Percentiles rank a stretch among this genome's conserved stretches.
Conservation (phyloP, 2,888 invertebrate species). For the Zhuqinia jingwanae region DNA sequence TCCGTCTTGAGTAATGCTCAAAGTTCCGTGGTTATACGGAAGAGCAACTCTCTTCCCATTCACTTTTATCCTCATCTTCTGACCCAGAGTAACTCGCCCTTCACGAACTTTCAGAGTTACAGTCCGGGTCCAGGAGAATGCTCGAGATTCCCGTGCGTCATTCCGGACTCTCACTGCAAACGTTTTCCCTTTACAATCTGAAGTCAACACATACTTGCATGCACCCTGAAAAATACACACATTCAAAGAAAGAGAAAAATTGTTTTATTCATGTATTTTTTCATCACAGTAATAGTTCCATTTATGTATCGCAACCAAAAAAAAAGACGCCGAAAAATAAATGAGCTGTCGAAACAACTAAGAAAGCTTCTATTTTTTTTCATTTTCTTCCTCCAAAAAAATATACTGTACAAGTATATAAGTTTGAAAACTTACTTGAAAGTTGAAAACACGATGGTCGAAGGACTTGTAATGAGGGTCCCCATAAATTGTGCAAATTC, state of each 20-base stretch:
- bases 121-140: conserved; percentile 95
- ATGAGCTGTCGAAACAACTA: conserved; percentile 37
- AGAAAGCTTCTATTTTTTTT: conserved; percentile 43
- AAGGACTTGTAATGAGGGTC: conserved; percentile 98
- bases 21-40: conserved; percentile 84
- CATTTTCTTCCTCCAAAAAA: conserved; percentile 33
- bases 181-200: conserved; percentile 87
- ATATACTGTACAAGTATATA: not conserved
- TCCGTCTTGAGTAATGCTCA: conserved; percentile 83
- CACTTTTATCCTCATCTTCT: conserved; percentile 92
- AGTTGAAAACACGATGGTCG: conserved; percentile 96
- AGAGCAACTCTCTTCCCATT: conserved; percentile 88
- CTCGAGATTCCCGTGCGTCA: conserved; percentile 89
- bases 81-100: conserved; percentile 88
- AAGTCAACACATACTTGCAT: conserved; percentile 93
- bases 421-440: conserved; percentile 83
- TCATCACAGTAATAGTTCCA: not conserved
- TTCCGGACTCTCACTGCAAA: conserved; percentile 95
- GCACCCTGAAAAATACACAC: conserved; percentile 84
- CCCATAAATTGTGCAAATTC: conserved; percentile 96
- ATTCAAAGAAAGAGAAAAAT: conserved; percentile 38
- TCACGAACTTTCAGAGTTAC: conserved; percentile 87
- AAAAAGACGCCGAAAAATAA: conserved; percentile 17
- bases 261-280: conserved; percentile 36
- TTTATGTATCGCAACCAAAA: not conserved